These are phyloP conservation scores for Tiphia femorata DNA, from an alignment of 2,888 invertebrate genomes.

Conservation along the genomic window DNA sequence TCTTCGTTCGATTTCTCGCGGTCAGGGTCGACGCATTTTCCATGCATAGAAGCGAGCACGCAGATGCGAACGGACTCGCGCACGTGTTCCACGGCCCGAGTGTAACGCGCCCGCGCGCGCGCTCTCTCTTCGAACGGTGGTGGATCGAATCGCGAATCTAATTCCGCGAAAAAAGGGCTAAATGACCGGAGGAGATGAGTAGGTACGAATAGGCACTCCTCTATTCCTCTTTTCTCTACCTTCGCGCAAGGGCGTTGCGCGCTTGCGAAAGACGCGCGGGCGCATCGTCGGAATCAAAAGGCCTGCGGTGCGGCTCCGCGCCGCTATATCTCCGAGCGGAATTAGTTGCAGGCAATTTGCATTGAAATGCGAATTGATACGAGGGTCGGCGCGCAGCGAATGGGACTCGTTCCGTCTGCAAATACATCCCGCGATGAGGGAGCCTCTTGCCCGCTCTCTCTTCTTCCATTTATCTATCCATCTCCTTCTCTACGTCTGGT, in stretches of 20 bases:
- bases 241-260: background rate
- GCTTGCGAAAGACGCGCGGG: too few relatives aligned
- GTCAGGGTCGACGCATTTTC: too few relatives aligned
- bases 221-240: background rate
- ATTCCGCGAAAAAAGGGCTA: slow-evolving; percentile 20
- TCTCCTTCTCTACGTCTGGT: background rate
- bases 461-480: background rate
- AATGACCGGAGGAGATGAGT: slow-evolving; percentile 18
- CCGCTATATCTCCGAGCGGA: slow-evolving; percentile 12
- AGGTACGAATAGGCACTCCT: background rate
- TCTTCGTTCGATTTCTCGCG: too few relatives aligned
- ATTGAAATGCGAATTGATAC: slow-evolving; percentile 54
- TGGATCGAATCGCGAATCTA: slow-evolving; percentile 26
- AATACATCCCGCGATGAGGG: slow-evolving; percentile 22
- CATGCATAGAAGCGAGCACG: too few relatives aligned
- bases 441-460: background rate
- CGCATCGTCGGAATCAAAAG: slow-evolving; percentile 18
- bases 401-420: slow-evolving; percentile 24
- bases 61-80: background rate
- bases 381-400: slow-evolving; percentile 19
- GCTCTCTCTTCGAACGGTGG: background rate
- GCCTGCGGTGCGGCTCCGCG: slow-evolving; percentile 5
- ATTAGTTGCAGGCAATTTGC: slow-evolving; percentile 49
- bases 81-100: background rate
- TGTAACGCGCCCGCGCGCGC: background rate